A percentile compares a stretch with the other conserved stretches of the same genome.
phyloP scores from a whole-genome alignment of 1,140 invertebrate species.

The Mya arenaria region DNA sequence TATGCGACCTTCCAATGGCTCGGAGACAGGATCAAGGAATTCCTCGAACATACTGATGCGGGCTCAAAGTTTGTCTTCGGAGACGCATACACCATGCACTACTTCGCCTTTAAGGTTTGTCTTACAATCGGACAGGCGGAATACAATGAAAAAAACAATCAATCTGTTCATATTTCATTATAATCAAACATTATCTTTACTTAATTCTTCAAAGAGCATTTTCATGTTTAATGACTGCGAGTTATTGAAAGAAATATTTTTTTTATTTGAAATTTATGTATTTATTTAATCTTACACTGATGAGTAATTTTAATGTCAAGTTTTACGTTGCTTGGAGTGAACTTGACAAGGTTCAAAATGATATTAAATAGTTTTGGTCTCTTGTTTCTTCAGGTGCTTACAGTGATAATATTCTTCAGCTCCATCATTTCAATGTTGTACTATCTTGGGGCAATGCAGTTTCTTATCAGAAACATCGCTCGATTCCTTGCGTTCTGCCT shows the following conservation, averaged over 20 bases:
- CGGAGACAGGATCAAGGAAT: constrained; percentile 87
- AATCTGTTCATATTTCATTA: too few species aligned
- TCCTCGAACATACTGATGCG: constrained; percentile 89
- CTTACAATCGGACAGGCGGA: too few species aligned
- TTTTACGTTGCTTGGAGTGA: too few species aligned
- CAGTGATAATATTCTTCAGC: constrained; percentile 76
- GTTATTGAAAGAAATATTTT: background rate
- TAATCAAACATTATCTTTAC: too few species aligned
- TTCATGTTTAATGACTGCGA: too few species aligned
- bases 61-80: constrained; percentile 95
- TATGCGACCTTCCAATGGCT: constrained; percentile 90
- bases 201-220: too few species aligned
- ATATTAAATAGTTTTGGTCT: background rate
- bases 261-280: background rate
- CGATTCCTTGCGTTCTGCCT: constrained; percentile 68
- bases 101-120: constrained; percentile 76
- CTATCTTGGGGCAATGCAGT: constrained; percentile 77
- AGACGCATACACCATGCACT: constrained; percentile 77
- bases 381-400: constrained; percentile 66
- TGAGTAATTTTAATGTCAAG: too few species aligned
- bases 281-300: too few species aligned
- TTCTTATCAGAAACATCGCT: constrained; percentile 66
- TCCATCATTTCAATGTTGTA: constrained; percentile 72
- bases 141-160: too few species aligned
- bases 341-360: too few species aligned